Conservation (phyloP, 2,113 vertebrate species). For the Colius striatus region DNA sequence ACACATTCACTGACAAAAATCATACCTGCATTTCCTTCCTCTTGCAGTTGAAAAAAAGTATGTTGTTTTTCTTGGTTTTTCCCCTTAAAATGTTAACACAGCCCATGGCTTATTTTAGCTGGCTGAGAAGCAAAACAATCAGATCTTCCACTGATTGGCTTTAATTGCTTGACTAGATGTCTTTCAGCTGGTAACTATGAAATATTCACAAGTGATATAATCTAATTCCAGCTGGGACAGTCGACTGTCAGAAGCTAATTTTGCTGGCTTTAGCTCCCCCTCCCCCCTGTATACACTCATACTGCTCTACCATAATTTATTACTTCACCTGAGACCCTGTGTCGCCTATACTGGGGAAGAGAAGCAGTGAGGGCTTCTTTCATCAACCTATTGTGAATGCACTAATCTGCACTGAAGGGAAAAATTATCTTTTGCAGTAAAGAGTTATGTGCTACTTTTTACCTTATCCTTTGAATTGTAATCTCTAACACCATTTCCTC, state of each 20-base stretch:
- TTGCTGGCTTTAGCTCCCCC: background rate
- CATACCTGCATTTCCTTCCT: background rate
- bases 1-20: background rate
- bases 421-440: fast-evolving
- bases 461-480: conserved; percentile 34
- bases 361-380: background rate
- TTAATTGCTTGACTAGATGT: conserved; percentile 38
- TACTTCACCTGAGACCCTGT: background rate
- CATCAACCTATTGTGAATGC: background rate
- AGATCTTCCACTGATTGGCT: background rate
- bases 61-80: background rate
- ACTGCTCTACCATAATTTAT: background rate
- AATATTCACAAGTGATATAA: conserved; percentile 24
- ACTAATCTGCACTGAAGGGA: background rate
- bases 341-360: background rate
- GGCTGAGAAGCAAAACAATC: background rate
- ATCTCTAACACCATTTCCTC: background rate
- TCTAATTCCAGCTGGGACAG: conserved; percentile 18
- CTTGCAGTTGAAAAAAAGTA: background rate
- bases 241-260: background rate
- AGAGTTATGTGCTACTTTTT: conserved; percentile 7
- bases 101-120: background rate
- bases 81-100: background rate
- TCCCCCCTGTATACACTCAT: fast-evolving
- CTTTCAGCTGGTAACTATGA: conserved; percentile 32